Conservation (phyloP, 2,797 vertebrate species). For the Vireo griseus region DNA sequence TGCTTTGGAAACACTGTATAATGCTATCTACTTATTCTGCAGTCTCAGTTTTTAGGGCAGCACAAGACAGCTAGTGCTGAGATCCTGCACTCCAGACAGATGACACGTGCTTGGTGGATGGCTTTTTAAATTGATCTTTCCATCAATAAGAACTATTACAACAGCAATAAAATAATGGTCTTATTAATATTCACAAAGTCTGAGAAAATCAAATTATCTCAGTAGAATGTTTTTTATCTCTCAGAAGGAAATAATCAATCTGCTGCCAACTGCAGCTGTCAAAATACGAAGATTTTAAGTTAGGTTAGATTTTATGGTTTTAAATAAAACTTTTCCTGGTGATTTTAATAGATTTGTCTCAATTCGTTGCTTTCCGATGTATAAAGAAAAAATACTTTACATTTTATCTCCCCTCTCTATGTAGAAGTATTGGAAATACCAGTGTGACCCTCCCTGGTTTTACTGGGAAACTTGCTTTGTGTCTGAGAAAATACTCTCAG, state of each 20-base stretch:
- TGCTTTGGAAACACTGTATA: background rate
- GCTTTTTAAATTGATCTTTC: background rate
- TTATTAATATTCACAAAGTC: slow-evolving; percentile 28
- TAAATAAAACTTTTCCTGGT: background rate
- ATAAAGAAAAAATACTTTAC: background rate
- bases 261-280: background rate
- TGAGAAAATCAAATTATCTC: background rate
- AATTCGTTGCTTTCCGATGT: background rate
- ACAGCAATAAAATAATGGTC: background rate
- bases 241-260: slow-evolving; percentile 14
- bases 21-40: background rate
- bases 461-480: background rate
- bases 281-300: background rate
- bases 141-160: background rate
- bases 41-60: background rate
- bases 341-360: background rate
- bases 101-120: background rate
- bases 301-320: background rate
- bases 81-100: background rate
- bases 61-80: background rate
- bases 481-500: background rate
- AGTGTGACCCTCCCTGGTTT: background rate
- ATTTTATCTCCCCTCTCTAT: accelerated
- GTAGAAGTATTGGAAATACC: background rate
- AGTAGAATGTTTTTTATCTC: background rate